phyloP scores from a whole-genome alignment of 2,797 vertebrate genomes.

The Cynodonichthys magdalenae region DNA sequence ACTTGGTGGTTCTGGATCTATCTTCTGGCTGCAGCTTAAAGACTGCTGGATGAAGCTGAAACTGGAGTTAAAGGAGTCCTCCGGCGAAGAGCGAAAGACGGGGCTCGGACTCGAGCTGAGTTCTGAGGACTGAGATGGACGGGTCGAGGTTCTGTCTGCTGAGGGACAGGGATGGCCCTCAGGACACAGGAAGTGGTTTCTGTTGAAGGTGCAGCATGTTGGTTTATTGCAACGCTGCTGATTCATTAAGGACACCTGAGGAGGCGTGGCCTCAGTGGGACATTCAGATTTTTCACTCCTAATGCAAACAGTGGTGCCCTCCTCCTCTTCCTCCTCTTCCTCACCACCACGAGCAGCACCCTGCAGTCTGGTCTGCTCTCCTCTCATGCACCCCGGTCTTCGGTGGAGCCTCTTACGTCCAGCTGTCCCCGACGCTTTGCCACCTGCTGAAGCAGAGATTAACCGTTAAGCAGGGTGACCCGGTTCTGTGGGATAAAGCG shows the following conservation, averaged over 20 bases:
- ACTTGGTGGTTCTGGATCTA: slow-evolving; percentile 30
- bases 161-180: slow-evolving; percentile 4
- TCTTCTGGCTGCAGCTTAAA: slow-evolving; percentile 59
- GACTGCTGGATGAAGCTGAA: slow-evolving; percentile 92
- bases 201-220: slow-evolving; percentile 29
- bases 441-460: slow-evolving; percentile 79
- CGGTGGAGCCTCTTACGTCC: slow-evolving; percentile 77
- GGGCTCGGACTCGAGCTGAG: slow-evolving; percentile 24
- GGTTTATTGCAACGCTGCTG: slow-evolving; percentile 24
- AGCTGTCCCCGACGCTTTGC: slow-evolving; percentile 61
- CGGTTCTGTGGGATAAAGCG: slow-evolving; percentile 44
- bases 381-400: slow-evolving; percentile 86
- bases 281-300: slow-evolving; percentile 51
- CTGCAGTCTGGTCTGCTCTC: slow-evolving; percentile 60
- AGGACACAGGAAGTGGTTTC: slow-evolving; percentile 15
- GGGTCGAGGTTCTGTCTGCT: slow-evolving; percentile 13
- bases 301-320: slow-evolving; percentile 27
- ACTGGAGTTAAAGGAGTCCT: slow-evolving; percentile 82
- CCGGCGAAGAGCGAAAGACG: slow-evolving; percentile 1
- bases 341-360: slow-evolving; percentile 39
- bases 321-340: slow-evolving; percentile 46
- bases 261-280: slow-evolving; percentile 38
- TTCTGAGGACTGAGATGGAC: slow-evolving; percentile 17
- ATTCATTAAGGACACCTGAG: slow-evolving; percentile 35
- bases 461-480: slow-evolving; percentile 66